A percentile compares a stretch with the other conserved stretches of the same genome.
Conservation (phyloP, 1,140 invertebrate genomes). For the Hycleus cichorii region DNA sequence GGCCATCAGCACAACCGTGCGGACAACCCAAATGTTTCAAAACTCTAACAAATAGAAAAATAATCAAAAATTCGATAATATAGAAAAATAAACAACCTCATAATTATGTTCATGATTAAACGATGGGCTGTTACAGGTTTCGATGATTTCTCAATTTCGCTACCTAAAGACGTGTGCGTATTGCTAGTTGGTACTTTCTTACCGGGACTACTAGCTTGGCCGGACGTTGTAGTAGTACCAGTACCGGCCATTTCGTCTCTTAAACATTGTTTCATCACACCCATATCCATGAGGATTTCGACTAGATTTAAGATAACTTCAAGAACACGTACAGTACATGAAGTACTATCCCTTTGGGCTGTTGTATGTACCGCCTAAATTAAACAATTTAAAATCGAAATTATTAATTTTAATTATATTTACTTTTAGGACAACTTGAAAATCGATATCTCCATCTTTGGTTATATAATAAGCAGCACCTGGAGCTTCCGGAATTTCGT, state of each 20-base stretch:
- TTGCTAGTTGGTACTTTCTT: conserved; percentile 26
- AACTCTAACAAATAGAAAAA: conserved; percentile 50
- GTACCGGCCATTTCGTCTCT: conserved; percentile 41
- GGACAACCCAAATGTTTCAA: conserved; percentile 87
- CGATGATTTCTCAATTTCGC: conserved; percentile 33
- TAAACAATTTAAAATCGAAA: too few relatives aligned
- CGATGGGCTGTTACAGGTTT: conserved; percentile 33
- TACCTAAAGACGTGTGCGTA: conserved; percentile 20
- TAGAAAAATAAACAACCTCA: conserved; percentile 25
- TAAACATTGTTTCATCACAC: conserved; percentile 59
- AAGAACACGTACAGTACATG: conserved; percentile 77
- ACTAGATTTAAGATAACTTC: conserved; percentile 85
- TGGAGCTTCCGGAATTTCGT: conserved; percentile 75
- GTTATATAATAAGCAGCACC: conserved; percentile 91
- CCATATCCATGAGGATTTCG: conserved; percentile 82
- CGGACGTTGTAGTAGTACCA: conserved; percentile 21
- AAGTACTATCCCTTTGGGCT: conserved; percentile 63
- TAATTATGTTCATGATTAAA: conserved; percentile 37
- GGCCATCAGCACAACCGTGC: conserved; percentile 76
- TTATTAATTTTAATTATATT: conserved; percentile 9
- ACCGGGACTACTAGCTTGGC: conserved; percentile 37
- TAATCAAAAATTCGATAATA: background rate
- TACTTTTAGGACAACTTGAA: conserved; percentile 84
- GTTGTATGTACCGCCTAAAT: conserved; percentile 76
- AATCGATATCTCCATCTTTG: conserved; percentile 87